Percentiles rank a stretch among this genome's conserved stretches.
phyloP scores from a whole-genome alignment of 2,797 vertebrate species.

The Gambelia wislizenii region DNA sequence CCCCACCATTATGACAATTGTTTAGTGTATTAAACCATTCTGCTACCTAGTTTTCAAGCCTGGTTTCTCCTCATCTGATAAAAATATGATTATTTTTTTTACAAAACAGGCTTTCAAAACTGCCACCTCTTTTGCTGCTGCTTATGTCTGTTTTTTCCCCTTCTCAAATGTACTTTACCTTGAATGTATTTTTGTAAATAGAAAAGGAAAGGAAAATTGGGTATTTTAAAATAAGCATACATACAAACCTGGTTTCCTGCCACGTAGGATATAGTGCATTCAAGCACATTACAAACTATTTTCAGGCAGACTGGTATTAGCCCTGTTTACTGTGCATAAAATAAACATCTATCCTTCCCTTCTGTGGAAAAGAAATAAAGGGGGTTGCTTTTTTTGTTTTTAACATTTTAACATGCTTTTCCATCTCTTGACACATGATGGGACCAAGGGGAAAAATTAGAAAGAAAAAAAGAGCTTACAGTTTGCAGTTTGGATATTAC shows the following conservation, averaged over 20 bases:
- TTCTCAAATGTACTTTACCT: neutral
- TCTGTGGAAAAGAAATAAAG: neutral
- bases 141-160: neutral
- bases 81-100: neutral
- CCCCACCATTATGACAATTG: neutral
- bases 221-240: neutral
- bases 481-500: neutral
- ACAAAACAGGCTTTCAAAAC: neutral
- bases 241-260: neutral
- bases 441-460: neutral
- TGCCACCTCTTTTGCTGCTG: neutral
- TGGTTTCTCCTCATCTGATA: conserved; percentile 20
- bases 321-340: neutral
- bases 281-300: neutral
- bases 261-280: neutral
- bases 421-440: neutral
- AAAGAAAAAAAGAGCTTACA: neutral
- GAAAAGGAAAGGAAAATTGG: neutral
- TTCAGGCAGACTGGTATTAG: neutral
- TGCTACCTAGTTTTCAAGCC: conserved; percentile 11
- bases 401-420: neutral
- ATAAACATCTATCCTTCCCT: too few relatives aligned
- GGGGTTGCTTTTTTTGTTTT: too few relatives aligned
- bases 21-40: conserved; percentile 13
- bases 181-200: neutral